Conservation (phyloP, 2,888 invertebrate species). For the Leptarthrus brevirostris region DNA sequence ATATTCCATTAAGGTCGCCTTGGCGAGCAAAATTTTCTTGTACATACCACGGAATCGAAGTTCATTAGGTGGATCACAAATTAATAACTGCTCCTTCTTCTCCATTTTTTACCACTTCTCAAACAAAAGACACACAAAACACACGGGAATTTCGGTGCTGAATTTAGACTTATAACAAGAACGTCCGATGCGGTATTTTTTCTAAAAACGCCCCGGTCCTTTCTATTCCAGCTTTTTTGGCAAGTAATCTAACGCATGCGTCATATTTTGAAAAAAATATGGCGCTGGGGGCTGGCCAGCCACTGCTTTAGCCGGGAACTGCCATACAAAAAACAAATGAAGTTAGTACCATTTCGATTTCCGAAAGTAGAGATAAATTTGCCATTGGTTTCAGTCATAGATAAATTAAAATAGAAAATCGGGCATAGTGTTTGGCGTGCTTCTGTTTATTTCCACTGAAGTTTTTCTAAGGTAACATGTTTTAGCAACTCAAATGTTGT, state of each 20-base stretch:
- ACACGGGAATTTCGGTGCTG: neutral
- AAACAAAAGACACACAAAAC: constrained; percentile 8
- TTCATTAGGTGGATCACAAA: constrained; percentile 89
- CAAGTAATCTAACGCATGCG: constrained; percentile 49
- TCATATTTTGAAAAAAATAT: constrained; percentile 43
- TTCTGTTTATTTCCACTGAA: too few species aligned
- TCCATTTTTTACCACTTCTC: constrained; percentile 59
- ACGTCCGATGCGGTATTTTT: constrained; percentile 21
- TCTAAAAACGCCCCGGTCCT: constrained; percentile 46
- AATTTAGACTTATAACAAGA: constrained; percentile 14
- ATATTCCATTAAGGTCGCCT: constrained; percentile 7
- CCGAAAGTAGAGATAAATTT: too few species aligned
- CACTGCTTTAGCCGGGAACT: constrained; percentile 22
- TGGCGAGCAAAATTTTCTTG: constrained; percentile 18
- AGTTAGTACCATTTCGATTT: too few species aligned
- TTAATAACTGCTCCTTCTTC: constrained; percentile 82
- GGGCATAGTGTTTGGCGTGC: too few species aligned
- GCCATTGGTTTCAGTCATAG: too few species aligned
- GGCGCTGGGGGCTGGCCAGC: constrained; percentile 27
- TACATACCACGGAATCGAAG: constrained; percentile 89
- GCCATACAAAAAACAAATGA: neutral
- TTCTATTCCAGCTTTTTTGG: constrained; percentile 42
- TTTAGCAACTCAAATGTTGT: too few species aligned
- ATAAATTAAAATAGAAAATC: too few species aligned
- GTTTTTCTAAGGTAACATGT: too few species aligned